These are phyloP conservation scores for Microtus ochrogaster DNA, from an alignment of 2,113 vertebrate genomes.

Conservation along the genomic window DNA sequence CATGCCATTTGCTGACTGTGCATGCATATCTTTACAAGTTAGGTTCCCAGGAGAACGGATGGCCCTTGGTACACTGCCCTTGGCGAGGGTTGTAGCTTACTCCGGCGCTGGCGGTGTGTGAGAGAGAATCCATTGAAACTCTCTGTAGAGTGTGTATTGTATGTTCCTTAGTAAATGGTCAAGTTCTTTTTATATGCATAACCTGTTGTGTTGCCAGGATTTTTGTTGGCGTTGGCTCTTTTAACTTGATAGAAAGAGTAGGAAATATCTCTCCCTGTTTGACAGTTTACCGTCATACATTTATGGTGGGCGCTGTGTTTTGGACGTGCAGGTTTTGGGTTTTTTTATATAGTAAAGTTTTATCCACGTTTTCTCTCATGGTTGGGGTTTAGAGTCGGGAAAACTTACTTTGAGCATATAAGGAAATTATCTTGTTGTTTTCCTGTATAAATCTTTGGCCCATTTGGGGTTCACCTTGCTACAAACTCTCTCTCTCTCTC, in stretches of 20 bases:
- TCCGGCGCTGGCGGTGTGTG: neutral
- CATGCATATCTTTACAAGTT: neutral
- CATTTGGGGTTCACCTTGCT: conserved; percentile 15
- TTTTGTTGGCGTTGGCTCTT: neutral
- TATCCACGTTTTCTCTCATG: neutral
- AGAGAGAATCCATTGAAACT: neutral
- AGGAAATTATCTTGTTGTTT: neutral
- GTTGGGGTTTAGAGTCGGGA: conserved; percentile 52
- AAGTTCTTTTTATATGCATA: neutral
- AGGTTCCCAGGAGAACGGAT: neutral
- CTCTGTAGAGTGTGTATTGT: neutral
- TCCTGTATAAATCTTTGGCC: neutral
- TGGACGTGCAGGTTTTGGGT: neutral
- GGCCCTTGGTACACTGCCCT: neutral
- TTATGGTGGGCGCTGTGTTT: neutral
- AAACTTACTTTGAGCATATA: neutral
- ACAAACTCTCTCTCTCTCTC: neutral
- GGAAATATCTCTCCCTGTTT: neutral
- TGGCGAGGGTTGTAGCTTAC: neutral
- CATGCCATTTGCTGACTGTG: neutral
- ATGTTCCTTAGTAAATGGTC: neutral
- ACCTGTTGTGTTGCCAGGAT: neutral
- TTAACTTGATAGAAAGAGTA: neutral
- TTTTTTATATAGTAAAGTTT: neutral
- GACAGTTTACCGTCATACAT: neutral